These are phyloP conservation scores for Phymanthus crucifer DNA, from an alignment of 92 coral and sea anemone genomes.

Conservation along the genomic window DNA sequence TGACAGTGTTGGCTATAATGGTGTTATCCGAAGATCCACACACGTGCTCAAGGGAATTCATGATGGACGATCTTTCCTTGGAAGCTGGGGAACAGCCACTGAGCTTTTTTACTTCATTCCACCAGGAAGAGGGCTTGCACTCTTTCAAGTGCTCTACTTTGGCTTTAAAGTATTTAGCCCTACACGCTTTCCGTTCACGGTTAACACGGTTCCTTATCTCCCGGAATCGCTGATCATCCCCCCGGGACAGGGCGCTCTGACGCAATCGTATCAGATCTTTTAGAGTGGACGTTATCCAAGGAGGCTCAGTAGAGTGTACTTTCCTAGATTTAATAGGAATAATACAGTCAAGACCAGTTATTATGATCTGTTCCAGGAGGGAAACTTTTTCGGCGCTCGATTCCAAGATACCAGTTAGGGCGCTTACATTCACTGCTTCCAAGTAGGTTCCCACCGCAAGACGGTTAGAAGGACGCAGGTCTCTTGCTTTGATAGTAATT, in stretches of 20 bases:
- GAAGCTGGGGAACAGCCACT: background rate
- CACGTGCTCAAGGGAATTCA: conserved; percentile 9
- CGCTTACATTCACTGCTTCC: background rate
- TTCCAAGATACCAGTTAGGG: background rate
- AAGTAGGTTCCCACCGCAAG: background rate
- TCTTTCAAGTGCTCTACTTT: conserved; percentile 36
- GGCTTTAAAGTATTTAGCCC: conserved; percentile 25
- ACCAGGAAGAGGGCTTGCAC: conserved; percentile 41
- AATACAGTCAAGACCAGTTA: background rate
- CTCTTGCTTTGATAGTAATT: background rate
- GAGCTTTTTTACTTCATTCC: conserved; percentile 30
- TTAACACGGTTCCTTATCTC: conserved; percentile 35
- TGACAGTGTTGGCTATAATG: background rate
- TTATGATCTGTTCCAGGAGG: background rate
- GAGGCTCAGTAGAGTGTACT: background rate
- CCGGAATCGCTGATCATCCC: too few species aligned
- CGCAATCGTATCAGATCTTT: conserved; percentile 19
- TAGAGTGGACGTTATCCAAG: conserved; percentile 20
- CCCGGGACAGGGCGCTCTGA: conserved; percentile 27
- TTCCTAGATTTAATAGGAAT: background rate
- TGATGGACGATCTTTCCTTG: too few species aligned
- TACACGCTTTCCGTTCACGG: too few species aligned
- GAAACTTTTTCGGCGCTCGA: background rate
- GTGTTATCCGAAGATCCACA: background rate
- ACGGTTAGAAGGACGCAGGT: background rate